phyloP scores from a whole-genome alignment of 35 echinoderm and acorn worm genomes.

The Apostichopus californicus region DNA sequence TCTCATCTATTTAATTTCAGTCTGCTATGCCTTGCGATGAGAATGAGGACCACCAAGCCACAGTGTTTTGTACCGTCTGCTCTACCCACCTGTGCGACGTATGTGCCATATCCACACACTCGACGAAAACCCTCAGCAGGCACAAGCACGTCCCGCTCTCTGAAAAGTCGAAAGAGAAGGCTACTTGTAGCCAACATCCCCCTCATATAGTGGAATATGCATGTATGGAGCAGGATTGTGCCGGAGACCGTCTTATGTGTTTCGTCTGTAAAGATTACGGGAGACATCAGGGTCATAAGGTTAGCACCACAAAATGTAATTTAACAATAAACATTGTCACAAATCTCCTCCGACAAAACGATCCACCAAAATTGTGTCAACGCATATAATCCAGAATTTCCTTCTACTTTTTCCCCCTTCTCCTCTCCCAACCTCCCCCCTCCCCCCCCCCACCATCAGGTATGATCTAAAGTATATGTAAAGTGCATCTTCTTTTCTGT shows the following conservation, averaged over 20 bases:
- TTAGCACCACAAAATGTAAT: background rate
- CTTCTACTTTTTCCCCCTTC: no score
- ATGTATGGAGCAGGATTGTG: slow-evolving; percentile 76
- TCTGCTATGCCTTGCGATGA: slow-evolving; percentile 83
- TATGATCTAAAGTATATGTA: no score
- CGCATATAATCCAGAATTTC: no score
- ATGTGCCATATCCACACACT: slow-evolving; percentile 70
- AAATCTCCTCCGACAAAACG: no score
- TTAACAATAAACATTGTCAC: no score
- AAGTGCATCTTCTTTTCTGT: no score
- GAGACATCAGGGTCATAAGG: slow-evolving; percentile 84
- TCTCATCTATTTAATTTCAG: slow-evolving; percentile 1
- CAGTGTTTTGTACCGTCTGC: slow-evolving; percentile 89
- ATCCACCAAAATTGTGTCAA: no score
- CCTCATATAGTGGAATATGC: slow-evolving; percentile 92
- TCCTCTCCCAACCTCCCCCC: no score
- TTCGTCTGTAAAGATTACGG: slow-evolving; percentile 91
- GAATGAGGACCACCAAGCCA: slow-evolving; percentile 80
- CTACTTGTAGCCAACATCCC: slow-evolving; percentile 63
- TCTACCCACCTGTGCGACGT: slow-evolving; percentile 79
- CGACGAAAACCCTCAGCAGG: slow-evolving; percentile 77
- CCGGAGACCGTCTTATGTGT: slow-evolving; percentile 80
- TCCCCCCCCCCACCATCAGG: no score
- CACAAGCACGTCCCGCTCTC: slow-evolving; percentile 87
- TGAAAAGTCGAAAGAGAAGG: slow-evolving; percentile 79